Evolutionary conservation across 2,113 vertebrate genomes (phyloP).

Genomic region (Corvus moneduloides): DNA sequence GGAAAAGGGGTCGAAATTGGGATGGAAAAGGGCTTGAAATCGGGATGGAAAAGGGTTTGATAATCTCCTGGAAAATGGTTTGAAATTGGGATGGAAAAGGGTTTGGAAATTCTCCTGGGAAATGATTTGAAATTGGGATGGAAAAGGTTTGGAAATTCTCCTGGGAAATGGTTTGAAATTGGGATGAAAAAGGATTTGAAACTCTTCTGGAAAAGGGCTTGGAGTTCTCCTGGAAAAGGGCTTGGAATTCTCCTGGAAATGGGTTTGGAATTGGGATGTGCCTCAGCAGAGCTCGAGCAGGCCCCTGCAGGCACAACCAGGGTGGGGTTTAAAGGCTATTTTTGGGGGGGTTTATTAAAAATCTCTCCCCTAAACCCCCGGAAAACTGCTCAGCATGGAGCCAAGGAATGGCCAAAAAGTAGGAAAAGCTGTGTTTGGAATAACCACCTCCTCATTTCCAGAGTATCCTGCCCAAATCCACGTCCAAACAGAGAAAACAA

Average conservation of each 20-base stretch:
- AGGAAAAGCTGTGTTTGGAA: background rate
- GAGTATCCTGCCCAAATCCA: background rate
- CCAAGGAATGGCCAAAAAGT: background rate
- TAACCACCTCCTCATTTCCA: background rate
- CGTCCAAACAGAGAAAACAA: background rate
- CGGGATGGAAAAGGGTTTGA: background rate
- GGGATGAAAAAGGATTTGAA: background rate
- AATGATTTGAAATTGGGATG: background rate
- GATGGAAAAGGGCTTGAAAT: background rate
- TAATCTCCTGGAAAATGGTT: background rate
- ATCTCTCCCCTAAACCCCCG: rapidly evolving
- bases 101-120: background rate
- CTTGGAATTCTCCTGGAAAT: background rate
- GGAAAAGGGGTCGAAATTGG: background rate
- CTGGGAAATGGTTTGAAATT: background rate
- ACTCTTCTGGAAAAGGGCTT: background rate
- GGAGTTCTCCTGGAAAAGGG: background rate
- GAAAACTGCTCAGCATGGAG: background rate
- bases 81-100: background rate
- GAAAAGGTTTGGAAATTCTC: background rate
- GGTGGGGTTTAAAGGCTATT: no score
- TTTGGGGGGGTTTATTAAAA: background rate
- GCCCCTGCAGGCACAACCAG: background rate
- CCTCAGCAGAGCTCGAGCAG: background rate
- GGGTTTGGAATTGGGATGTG: background rate